phyloP scores from a whole-genome alignment of 2,888 invertebrate genomes.

The Drosophila percnosoma region DNA sequence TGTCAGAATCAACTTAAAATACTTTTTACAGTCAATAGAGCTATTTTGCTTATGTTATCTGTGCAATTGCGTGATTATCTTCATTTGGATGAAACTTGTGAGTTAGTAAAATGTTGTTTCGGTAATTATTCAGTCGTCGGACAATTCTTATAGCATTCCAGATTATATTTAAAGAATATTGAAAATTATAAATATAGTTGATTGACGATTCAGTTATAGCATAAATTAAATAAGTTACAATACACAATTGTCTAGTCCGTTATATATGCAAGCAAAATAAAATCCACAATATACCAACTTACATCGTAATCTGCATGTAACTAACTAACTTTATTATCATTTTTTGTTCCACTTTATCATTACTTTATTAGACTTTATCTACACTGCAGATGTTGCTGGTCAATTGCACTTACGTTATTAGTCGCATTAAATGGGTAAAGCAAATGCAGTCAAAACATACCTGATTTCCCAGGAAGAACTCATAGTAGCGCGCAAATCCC shows the following conservation, averaged over 20 bases:
- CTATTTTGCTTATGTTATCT: not conserved
- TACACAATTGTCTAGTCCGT: not conserved
- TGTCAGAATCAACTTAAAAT: not conserved
- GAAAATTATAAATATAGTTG: not conserved
- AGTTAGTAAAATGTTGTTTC: not conserved
- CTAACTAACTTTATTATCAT: not conserved
- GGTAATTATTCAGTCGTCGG: not conserved
- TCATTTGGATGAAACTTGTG: not conserved
- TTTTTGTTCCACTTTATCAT: too few relatives aligned
- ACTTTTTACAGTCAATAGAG: not conserved
- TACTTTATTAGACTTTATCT: not conserved
- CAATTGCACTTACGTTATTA: not conserved
- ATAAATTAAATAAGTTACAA: not conserved
- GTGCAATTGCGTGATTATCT: not conserved
- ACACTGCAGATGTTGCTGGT: not conserved
- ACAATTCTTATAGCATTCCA: not conserved
- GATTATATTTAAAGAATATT: not conserved
- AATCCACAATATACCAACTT: not conserved
- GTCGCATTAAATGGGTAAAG: not conserved
- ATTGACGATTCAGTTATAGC: not conserved
- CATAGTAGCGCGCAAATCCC: slow-evolving; percentile 89
- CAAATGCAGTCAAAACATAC: slow-evolving; percentile 25
- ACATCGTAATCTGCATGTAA: not conserved
- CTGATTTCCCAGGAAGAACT: slow-evolving; percentile 86
- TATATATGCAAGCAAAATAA: not conserved